phyloP scores from a whole-genome alignment of 2,888 invertebrate species.

The Fragum sueziense region DNA sequence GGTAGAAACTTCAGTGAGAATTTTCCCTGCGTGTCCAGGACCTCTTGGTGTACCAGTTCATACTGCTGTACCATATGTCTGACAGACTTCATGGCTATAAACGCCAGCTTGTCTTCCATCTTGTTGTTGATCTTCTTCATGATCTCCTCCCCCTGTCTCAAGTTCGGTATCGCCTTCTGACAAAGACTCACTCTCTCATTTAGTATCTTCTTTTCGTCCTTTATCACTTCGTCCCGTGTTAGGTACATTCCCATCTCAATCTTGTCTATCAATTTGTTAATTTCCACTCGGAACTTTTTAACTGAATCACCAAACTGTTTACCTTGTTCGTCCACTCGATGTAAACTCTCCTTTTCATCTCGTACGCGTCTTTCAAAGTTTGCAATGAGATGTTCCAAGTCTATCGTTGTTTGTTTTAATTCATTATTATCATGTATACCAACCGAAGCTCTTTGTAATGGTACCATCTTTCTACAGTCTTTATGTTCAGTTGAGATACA shows the following conservation, averaged over 20 bases:
- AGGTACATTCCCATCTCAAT: slow-evolving; percentile 38
- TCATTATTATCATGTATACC: slow-evolving; percentile 3
- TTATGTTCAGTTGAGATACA: slow-evolving; percentile 35
- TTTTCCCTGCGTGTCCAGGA: slow-evolving; percentile 34
- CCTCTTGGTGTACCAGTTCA: slow-evolving; percentile 39
- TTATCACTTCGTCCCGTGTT: slow-evolving; percentile 46
- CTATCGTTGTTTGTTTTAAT: slow-evolving; percentile 3
- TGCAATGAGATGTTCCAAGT: slow-evolving; percentile 33
- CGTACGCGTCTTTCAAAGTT: slow-evolving; percentile 34
- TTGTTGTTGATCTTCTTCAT: slow-evolving; percentile 30
- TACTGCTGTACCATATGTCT: slow-evolving; percentile 35
- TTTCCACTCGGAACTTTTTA: slow-evolving; percentile 45
- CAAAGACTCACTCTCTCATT: slow-evolving; percentile 41
- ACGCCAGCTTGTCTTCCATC: slow-evolving; percentile 29
- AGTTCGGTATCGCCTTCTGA: slow-evolving; percentile 38
- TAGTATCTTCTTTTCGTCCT: slow-evolving; percentile 35
- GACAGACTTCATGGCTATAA: slow-evolving; percentile 40
- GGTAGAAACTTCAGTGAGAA: slow-evolving; percentile 47
- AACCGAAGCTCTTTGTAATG: slow-evolving; percentile 34
- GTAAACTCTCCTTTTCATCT: slow-evolving; percentile 36
- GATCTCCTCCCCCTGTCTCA: slow-evolving; percentile 33
- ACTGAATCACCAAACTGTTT: slow-evolving; percentile 38
- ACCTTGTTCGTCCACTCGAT: slow-evolving; percentile 35
- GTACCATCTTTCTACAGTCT: slow-evolving; percentile 27
- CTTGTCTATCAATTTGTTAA: slow-evolving; percentile 47